Evolutionary conservation across 2,113 vertebrate genomes (phyloP).

Genomic region (Propithecus coquereli): DNA sequence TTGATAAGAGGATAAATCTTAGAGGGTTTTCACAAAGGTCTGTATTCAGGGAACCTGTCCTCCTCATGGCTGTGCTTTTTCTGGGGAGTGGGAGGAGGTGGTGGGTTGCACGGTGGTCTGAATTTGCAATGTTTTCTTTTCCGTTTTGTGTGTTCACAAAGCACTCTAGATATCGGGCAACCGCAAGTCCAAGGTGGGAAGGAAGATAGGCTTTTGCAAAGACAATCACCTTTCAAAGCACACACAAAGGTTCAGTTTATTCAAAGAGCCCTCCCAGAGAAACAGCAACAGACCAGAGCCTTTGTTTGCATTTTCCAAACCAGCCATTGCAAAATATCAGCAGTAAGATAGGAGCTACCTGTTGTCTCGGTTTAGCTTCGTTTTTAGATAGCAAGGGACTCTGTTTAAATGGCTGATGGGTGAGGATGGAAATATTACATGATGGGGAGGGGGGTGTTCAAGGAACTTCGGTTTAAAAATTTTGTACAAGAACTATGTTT

Average conservation of each 20-base stretch:
- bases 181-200: conserved; percentile 13
- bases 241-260: background rate
- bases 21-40: background rate
- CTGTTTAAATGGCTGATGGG: background rate
- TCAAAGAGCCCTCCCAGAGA: background rate
- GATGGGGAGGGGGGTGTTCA: background rate
- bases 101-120: background rate
- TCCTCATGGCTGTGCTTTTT: background rate
- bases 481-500: background rate
- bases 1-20: conserved; percentile 58
- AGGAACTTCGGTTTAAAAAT: background rate
- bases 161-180: background rate
- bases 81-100: background rate
- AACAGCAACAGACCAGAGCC: background rate
- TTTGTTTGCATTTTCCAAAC: background rate
- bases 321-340: background rate
- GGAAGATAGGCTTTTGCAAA: background rate
- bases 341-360: background rate
- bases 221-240: background rate
- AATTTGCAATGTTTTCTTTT: conserved; percentile 9
- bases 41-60: conserved; percentile 26
- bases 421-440: background rate
- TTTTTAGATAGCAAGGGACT: background rate
- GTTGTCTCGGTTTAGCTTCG: background rate
- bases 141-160: background rate